Evolutionary conservation across 2,797 vertebrate genomes (phyloP).

Genomic region (Smutsia temminckii): DNA sequence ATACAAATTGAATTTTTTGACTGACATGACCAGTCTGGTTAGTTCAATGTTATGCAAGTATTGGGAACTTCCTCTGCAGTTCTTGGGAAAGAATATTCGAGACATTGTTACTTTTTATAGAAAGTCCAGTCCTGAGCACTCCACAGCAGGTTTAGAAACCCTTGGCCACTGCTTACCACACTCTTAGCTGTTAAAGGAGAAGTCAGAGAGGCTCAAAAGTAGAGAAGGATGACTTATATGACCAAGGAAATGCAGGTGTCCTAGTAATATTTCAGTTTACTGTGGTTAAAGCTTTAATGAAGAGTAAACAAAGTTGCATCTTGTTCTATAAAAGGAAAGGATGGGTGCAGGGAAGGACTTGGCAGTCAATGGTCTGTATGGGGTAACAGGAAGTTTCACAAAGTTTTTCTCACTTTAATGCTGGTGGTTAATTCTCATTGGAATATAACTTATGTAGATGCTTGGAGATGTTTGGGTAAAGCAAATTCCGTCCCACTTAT

Average conservation of each 20-base stretch:
- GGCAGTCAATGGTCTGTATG: not conserved
- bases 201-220: constrained; percentile 38
- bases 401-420: not conserved
- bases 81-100: constrained; percentile 45
- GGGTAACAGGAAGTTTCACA: not conserved
- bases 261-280: not conserved
- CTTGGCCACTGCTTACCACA: constrained; percentile 9
- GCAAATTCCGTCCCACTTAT: too few species aligned
- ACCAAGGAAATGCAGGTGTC: constrained; percentile 33
- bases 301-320: constrained; percentile 2
- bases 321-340: not conserved
- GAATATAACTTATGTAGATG: not conserved
- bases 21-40: not conserved
- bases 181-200: constrained; percentile 49
- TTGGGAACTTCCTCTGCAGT: constrained; percentile 44
- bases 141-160: constrained; percentile 9
- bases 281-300: not conserved
- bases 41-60: not conserved
- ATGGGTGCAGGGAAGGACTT: not conserved
- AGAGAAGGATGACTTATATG: not conserved
- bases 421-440: not conserved
- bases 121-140: constrained; percentile 30
- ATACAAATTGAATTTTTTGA: constrained; percentile 6
- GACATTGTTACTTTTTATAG: constrained; percentile 3
- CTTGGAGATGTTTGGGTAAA: constrained; percentile 36